Evolutionary conservation across 2,797 vertebrate species (phyloP), one percentile per base, ranked within the genome.

Genomic region (Eutrigla gurnardus): DNA sequence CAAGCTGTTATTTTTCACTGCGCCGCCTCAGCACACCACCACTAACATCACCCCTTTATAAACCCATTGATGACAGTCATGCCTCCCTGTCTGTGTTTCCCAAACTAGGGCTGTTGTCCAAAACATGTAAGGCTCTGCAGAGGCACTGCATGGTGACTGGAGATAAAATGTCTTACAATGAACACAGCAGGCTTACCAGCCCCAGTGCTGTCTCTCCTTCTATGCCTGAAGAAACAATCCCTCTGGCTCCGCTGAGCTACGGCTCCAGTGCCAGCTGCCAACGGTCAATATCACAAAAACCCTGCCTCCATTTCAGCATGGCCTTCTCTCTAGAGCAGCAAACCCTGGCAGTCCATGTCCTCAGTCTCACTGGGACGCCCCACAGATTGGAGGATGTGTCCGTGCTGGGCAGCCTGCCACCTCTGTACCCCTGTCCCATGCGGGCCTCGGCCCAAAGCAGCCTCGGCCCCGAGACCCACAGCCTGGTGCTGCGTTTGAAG

Each of bases 271-370:
- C 85, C 75, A 84, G 61, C 72, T 84, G 61, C 80, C 77, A 40
- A 67, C 76, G 42, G 40, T 72, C 73, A 52, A 7, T 68, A 70
- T 77, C 83, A 63, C 66, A 72, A 14, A 88, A 81, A 58, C 92
- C 93, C n/a, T 85, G 82, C 55, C 92, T 96, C 73, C 90, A 93
- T 77, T 96, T 96, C 73, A 92, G 89, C 7, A 71, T 95, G 75
- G 91, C 88, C 84, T 95, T 94, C 82, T 93, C 91, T 39, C 64
- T 87, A n/a, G 84, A 83, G 9, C 88, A 87, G 18, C 90, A 88
- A 67, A 89, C 79, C 11, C 79, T 96, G 67, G 90, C 82, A 1
- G 85, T 96, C 57, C 88, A 87, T 0, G 65, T 94, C 59, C 82
- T 95, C 12, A 55, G 90, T 45, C 83, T 96, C 17, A 87, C 88